These are phyloP conservation scores for Xenops minutus DNA, from an alignment of 2,797 vertebrate genomes.

Conservation along the genomic window DNA sequence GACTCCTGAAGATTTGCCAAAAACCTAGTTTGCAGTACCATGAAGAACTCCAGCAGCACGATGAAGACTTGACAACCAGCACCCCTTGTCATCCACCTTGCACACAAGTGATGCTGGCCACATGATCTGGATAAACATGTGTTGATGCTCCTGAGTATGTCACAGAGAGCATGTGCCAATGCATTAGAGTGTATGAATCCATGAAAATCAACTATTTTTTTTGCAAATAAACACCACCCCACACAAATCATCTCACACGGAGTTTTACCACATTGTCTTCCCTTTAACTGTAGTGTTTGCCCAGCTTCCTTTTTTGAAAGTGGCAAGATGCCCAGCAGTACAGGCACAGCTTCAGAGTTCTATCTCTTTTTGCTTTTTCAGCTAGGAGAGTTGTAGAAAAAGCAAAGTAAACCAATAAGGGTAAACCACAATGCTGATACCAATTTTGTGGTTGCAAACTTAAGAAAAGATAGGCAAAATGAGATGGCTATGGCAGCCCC, in stretches of 20 bases:
- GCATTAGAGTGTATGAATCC: neutral
- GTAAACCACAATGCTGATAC: slow-evolving; percentile 25
- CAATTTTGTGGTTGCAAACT: neutral
- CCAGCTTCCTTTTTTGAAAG: neutral
- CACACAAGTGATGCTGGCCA: neutral
- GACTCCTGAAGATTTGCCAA: neutral
- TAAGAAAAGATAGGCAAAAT: neutral
- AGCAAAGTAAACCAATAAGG: neutral
- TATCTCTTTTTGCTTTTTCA: neutral
- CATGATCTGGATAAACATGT: accelerated
- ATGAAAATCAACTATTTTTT: neutral
- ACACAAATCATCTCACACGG: neutral
- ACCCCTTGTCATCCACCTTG: too few species aligned
- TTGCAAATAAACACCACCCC: neutral
- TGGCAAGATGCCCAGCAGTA: neutral
- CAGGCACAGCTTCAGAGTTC: neutral
- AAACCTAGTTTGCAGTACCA: neutral
- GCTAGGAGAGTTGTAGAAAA: neutral
- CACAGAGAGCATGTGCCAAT: accelerated
- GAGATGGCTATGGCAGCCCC: neutral
- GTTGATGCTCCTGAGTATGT: neutral
- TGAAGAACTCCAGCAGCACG: accelerated
- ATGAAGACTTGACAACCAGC: neutral
- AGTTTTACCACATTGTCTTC: neutral
- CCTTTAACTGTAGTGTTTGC: neutral